Conservation (phyloP, 2,113 vertebrate genomes). For the Taurulus bubalis region DNA sequence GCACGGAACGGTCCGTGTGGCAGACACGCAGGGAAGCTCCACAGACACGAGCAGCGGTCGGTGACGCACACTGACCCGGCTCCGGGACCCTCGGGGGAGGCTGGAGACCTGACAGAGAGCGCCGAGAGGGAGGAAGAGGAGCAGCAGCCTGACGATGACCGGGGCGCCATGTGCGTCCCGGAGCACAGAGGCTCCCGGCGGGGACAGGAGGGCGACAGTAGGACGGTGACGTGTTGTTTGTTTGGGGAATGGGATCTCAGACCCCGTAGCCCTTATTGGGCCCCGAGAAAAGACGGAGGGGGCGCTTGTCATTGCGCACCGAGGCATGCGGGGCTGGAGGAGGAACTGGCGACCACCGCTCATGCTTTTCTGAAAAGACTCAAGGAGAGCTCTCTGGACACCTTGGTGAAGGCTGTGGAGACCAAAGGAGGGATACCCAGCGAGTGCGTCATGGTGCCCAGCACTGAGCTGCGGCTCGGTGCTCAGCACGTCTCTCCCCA, state of each 20-base stretch:
- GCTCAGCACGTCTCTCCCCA: slow-evolving; percentile 87
- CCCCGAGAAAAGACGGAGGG: slow-evolving; percentile 70
- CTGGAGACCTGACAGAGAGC: slow-evolving; percentile 76
- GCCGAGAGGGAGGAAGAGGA: slow-evolving; percentile 70
- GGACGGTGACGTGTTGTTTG: slow-evolving; percentile 90
- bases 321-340: slow-evolving; percentile 63
- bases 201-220: slow-evolving; percentile 82
- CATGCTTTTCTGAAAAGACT: slow-evolving; percentile 91
- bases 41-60: slow-evolving; percentile 76
- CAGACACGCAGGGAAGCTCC: slow-evolving; percentile 79
- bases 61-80: slow-evolving; percentile 68
- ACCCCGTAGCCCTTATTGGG: slow-evolving; percentile 68
- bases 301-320: slow-evolving; percentile 63
- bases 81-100: slow-evolving; percentile 58
- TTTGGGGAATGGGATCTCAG: slow-evolving; percentile 86
- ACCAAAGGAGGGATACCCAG: slow-evolving; percentile 89
- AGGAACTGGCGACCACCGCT: slow-evolving; percentile 88
- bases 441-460: slow-evolving; percentile 90
- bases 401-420: slow-evolving; percentile 92
- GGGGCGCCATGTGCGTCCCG: slow-evolving; percentile 75
- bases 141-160: slow-evolving; percentile 73
- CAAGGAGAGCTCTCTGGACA: slow-evolving; percentile 91
- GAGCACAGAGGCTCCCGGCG: slow-evolving; percentile 70
- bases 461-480: slow-evolving; percentile 85
- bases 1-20: slow-evolving; percentile 70